phyloP scores from a whole-genome alignment of 2,113 vertebrate genomes.

The Holacanthus passer region DNA sequence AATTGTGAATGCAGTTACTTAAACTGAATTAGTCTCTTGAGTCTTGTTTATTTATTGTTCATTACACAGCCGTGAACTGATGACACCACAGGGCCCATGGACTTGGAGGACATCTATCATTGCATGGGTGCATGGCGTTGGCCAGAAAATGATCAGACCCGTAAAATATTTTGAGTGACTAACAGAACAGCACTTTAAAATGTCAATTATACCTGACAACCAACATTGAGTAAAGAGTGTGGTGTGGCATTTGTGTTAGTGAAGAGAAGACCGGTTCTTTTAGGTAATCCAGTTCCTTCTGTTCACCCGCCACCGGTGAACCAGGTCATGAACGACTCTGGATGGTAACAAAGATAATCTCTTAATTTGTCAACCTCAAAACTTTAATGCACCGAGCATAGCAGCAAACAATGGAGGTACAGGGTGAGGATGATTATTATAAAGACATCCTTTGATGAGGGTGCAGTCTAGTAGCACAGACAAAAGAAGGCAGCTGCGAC shows the following conservation, averaged over 20 bases:
- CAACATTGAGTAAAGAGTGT: background rate
- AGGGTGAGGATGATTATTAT: conserved; percentile 13
- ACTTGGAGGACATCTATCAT: background rate
- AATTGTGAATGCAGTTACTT: background rate
- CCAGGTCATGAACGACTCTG: too few relatives aligned
- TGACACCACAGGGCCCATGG: background rate
- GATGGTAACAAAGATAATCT: background rate
- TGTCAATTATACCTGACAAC: background rate
- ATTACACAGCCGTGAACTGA: background rate
- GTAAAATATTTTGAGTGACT: background rate
- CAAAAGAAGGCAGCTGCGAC: background rate
- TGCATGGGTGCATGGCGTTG: background rate
- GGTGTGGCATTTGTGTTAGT: background rate
- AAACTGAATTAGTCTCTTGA: background rate
- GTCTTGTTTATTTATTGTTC: background rate
- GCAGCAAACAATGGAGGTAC: conserved; percentile 8
- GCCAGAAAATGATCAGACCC: background rate
- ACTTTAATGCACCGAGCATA: background rate
- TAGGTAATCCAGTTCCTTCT: too few relatives aligned
- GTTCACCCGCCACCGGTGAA: too few relatives aligned
- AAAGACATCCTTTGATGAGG: background rate
- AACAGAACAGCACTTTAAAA: background rate
- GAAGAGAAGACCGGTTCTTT: too few relatives aligned
- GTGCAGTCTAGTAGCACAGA: conserved; percentile 1
- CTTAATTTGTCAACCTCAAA: conserved; percentile 5